Evolutionary conservation across 2,797 vertebrate species (phyloP).

Genomic region (Pipistrellus pygmaeus): DNA sequence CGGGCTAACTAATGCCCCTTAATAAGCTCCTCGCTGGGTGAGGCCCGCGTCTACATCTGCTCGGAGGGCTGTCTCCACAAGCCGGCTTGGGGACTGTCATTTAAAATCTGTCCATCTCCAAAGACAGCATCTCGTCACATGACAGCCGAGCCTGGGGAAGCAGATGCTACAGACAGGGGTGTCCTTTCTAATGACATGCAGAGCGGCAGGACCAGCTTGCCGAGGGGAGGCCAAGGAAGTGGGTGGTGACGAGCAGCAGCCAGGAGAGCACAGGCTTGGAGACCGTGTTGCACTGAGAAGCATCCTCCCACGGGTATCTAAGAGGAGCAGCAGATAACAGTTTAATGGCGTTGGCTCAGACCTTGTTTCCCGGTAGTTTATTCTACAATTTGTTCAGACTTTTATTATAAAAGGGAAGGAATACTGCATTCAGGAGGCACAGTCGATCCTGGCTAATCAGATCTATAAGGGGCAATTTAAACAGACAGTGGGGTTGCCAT

Average conservation of each 20-base stretch:
- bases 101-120: conserved; percentile 44
- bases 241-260: not conserved
- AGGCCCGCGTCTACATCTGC: conserved; percentile 1
- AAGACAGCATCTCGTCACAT: conserved; percentile 28
- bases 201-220: conserved; percentile 57
- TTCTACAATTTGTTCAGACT: conserved; percentile 69
- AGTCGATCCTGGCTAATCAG: conserved; percentile 75
- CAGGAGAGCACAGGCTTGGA: not conserved
- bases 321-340: not conserved
- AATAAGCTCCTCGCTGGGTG: not conserved
- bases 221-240: not conserved
- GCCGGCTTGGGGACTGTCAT: conserved; percentile 8
- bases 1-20: not conserved
- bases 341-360: conserved; percentile 16
- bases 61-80: conserved; percentile 33
- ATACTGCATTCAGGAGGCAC: conserved; percentile 74
- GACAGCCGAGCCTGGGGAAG: conserved; percentile 43
- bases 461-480: conserved; percentile 74
- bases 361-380: conserved; percentile 47
- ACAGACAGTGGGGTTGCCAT: conserved; percentile 74
- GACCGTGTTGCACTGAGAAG: not conserved
- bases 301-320: not conserved
- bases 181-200: conserved; percentile 71
- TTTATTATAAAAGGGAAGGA: conserved; percentile 69
- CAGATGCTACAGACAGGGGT: conserved; percentile 35